A percentile compares a stretch with the other conserved stretches of the same genome.
Conservation (phyloP, 2,888 invertebrate genomes). For the Dolomedes plantarius region DNA sequence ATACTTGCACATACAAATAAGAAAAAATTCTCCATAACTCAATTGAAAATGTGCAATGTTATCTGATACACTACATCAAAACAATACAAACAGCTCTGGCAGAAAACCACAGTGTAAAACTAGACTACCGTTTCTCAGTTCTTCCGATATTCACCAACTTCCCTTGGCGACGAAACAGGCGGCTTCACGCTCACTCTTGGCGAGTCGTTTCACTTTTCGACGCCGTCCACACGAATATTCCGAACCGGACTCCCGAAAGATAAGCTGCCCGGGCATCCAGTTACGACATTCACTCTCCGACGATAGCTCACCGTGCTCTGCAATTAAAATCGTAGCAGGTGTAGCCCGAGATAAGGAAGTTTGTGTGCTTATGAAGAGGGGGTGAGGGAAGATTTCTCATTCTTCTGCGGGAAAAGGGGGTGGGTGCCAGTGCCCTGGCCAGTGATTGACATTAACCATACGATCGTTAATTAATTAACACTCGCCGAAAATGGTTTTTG, state of each 20-base stretch:
- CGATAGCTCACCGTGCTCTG: background rate
- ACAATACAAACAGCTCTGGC: too few species aligned
- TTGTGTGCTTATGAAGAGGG: background rate
- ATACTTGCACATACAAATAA: too few species aligned
- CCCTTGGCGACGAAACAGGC: too few species aligned
- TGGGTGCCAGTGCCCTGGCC: background rate
- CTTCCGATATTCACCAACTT: too few species aligned
- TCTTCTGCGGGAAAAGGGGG: background rate
- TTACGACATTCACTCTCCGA: background rate
- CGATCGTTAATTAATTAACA: constrained; percentile 7
- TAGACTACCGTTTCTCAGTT: too few species aligned
- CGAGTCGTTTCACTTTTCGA: too few species aligned
- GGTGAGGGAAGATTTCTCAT: background rate
- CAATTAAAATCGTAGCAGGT: constrained; percentile 3
- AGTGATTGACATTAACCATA: background rate
- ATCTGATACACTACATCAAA: too few species aligned
- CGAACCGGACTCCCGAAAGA: background rate
- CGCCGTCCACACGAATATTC: too few species aligned
- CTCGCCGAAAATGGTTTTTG: background rate
- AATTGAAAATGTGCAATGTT: too few species aligned
- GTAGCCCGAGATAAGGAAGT: background rate
- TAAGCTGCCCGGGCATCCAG: background rate
- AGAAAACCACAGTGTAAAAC: too few species aligned
- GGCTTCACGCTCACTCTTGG: too few species aligned
- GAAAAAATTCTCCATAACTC: too few species aligned